phyloP scores from a whole-genome alignment of 1,140 invertebrate genomes.

The Zaprionus capensis region DNA sequence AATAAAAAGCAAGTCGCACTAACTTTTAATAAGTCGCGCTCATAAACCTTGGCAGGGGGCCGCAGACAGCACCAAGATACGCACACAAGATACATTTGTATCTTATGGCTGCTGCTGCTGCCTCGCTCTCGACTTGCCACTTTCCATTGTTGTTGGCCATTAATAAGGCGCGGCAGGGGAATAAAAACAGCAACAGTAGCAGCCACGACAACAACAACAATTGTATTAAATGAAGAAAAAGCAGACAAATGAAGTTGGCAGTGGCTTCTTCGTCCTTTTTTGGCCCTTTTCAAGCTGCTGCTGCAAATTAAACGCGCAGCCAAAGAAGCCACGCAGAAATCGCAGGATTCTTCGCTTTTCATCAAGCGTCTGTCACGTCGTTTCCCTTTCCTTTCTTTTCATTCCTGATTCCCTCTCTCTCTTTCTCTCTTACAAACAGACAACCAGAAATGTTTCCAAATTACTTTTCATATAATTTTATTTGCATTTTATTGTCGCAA shows the following conservation, averaged over 20 bases:
- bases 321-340: slow-evolving; percentile 35
- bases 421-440: slow-evolving; percentile 6
- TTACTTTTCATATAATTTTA: slow-evolving; percentile 78
- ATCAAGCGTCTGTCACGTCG: slow-evolving; percentile 38
- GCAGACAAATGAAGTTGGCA: slow-evolving; percentile 72
- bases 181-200: slow-evolving; percentile 19
- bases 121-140: slow-evolving; percentile 9
- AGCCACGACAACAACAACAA: slow-evolving; percentile 52
- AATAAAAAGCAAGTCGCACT: slow-evolving; percentile 40
- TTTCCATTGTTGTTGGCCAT: slow-evolving; percentile 66
- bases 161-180: slow-evolving; percentile 60
- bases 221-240: slow-evolving; percentile 76
- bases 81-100: slow-evolving; percentile 67
- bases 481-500: slow-evolving; percentile 69
- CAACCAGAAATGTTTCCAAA: slow-evolving; percentile 52
- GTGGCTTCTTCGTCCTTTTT: slow-evolving; percentile 26
- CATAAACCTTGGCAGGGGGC: slow-evolving; percentile 62
- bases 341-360: slow-evolving; percentile 30
- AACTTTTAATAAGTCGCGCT: slow-evolving; percentile 72
- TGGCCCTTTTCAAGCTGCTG: slow-evolving; percentile 29
- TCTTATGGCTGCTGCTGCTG: slow-evolving; percentile 45
- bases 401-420: no score
- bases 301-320: slow-evolving; percentile 70
- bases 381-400: slow-evolving; percentile 3
- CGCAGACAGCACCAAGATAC: slow-evolving; percentile 41